These are phyloP conservation scores for Callocephalon fimbriatum DNA, from an alignment of 2,113 vertebrate species.

Conservation along the genomic window DNA sequence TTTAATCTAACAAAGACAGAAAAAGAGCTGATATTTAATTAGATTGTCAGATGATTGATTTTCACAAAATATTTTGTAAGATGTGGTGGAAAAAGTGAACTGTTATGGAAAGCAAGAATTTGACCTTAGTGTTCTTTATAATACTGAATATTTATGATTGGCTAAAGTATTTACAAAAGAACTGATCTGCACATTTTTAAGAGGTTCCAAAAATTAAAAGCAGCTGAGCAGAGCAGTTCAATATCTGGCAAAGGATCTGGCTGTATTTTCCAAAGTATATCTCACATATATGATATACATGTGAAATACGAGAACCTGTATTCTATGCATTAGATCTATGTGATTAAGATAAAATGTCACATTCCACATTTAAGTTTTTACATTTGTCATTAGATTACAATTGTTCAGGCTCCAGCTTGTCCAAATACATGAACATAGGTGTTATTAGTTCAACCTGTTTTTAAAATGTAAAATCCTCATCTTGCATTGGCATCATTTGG, in stretches of 20 bases:
- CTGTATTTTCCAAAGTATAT: background rate
- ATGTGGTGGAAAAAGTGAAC: background rate
- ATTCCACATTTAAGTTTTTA: background rate
- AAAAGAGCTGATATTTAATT: background rate
- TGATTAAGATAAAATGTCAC: background rate
- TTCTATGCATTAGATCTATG: background rate
- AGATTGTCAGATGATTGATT: background rate
- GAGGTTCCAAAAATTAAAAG: background rate
- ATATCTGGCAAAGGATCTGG: background rate
- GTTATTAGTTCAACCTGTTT: background rate
- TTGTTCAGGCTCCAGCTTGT: background rate
- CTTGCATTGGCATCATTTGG: background rate
- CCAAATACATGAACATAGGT: rapidly evolving
- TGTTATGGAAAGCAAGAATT: background rate
- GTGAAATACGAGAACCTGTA: background rate
- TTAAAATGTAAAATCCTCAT: background rate
- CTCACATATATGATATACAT: background rate
- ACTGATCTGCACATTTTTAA: background rate
- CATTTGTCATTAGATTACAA: background rate
- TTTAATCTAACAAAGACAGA: background rate
- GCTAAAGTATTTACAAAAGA: background rate
- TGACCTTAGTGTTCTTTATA: background rate
- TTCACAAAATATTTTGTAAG: background rate
- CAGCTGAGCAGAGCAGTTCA: background rate
- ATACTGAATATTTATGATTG: background rate